Evolutionary conservation across 2,888 invertebrate genomes (phyloP).

Genomic region (Timema podura): DNA sequence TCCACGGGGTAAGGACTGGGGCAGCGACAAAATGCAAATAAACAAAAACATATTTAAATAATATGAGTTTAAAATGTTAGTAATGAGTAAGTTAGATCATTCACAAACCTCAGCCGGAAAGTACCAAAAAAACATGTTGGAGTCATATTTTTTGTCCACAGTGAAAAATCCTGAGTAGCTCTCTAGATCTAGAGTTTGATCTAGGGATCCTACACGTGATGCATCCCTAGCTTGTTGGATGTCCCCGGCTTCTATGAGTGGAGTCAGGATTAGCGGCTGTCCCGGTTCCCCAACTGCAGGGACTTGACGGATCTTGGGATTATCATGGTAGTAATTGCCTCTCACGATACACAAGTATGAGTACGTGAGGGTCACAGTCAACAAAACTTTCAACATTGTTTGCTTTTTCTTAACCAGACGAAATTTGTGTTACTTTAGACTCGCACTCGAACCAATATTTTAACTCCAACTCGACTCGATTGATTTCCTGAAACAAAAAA

Average conservation of each 20-base stretch:
- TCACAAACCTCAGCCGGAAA: neutral
- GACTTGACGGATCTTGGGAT: neutral
- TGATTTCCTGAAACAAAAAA: no score
- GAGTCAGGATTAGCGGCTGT: neutral
- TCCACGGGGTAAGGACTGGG: no score
- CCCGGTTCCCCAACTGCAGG: neutral
- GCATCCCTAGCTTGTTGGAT: neutral
- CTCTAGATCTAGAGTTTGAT: neutral
- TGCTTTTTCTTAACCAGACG: no score
- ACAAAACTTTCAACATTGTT: neutral
- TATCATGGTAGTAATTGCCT: neutral
- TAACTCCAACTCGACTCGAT: no score
- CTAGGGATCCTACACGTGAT: neutral
- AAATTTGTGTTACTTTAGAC: no score
- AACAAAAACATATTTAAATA: no score
- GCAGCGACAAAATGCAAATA: no score
- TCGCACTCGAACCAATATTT: no score
- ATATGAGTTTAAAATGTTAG: no score
- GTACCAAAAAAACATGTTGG: conserved; percentile 15
- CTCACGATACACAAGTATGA: neutral
- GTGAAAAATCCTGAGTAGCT: conserved; percentile 14
- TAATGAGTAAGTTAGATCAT: no score
- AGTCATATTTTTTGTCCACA: conserved; percentile 3
- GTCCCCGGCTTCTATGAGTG: conserved; percentile 1
- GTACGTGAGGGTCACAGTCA: neutral